Evolutionary conservation across 2,113 vertebrate genomes (phyloP).

Genomic region (Centrocercus urophasianus): DNA sequence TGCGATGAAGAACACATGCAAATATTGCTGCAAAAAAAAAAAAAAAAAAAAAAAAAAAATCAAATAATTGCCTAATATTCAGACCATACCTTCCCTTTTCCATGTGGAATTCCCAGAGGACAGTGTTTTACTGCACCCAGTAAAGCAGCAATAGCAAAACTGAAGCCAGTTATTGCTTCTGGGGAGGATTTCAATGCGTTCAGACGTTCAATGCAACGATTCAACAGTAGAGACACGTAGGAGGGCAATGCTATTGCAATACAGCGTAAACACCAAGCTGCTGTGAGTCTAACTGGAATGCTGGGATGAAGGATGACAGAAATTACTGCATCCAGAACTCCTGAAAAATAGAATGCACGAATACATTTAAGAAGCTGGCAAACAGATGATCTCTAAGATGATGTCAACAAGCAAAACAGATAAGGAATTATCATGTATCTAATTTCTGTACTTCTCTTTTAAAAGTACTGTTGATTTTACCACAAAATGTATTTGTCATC

Average conservation of each 20-base stretch:
- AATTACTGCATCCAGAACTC: constrained; percentile 86
- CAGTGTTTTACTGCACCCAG: constrained; percentile 89
- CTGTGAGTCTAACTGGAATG: constrained; percentile 82
- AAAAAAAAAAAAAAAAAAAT: neutral
- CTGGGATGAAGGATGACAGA: constrained; percentile 86
- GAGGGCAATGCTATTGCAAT: constrained; percentile 86
- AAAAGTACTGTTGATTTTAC: neutral
- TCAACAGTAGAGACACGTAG: constrained; percentile 82
- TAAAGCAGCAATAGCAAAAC: constrained; percentile 89
- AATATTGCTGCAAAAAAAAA: neutral
- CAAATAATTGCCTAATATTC: neutral
- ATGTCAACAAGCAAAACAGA: neutral
- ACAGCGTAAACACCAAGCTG: constrained; percentile 92
- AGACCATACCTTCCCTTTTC: constrained; percentile 88
- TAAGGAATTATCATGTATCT: neutral
- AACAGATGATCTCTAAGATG: neutral
- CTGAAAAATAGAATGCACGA: constrained; percentile 75
- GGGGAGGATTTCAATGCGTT: constrained; percentile 84
- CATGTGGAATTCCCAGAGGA: constrained; percentile 91
- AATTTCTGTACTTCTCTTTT: neutral
- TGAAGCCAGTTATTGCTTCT: constrained; percentile 90
- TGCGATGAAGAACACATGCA: neutral
- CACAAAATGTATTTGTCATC: neutral
- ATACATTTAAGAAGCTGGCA: neutral
- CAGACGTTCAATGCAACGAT: constrained; percentile 88